Evolutionary conservation across 2,113 vertebrate genomes (phyloP).

Genomic region (Zosterops borbonicus): DNA sequence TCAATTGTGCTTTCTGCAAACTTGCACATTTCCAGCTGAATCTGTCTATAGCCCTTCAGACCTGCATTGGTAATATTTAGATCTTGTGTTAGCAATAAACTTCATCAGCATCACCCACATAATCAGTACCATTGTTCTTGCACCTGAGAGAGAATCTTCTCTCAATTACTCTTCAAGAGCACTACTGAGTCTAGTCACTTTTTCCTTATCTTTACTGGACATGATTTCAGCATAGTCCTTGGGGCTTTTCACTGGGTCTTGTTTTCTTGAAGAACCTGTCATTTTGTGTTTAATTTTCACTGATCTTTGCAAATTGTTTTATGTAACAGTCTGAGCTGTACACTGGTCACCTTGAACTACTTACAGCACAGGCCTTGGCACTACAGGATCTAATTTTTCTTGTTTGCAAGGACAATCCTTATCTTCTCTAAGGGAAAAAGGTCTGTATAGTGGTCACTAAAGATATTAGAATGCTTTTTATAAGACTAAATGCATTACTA

Average conservation of each 20-base stretch:
- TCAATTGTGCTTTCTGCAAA: not conserved
- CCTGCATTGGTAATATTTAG: not conserved
- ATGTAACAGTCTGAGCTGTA: slow-evolving; percentile 5
- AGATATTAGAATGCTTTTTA: slow-evolving; percentile 28
- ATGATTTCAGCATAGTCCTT: not conserved
- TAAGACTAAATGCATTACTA: not conserved
- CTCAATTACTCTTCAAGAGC: not conserved
- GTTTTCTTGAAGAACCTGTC: not conserved
- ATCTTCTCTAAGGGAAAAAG: slow-evolving; percentile 4
- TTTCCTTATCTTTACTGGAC: not conserved
- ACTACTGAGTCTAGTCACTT: not conserved
- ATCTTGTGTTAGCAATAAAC: not conserved
- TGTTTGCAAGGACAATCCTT: slow-evolving; percentile 39
- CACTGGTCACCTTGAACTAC: slow-evolving; percentile 43
- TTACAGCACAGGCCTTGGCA: slow-evolving; percentile 24
- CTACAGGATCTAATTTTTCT: slow-evolving; percentile 39
- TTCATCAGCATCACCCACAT: too few species aligned
- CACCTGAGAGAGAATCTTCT: not conserved
- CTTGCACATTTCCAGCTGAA: not conserved
- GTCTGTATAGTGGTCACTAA: not conserved
- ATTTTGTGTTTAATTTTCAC: slow-evolving; percentile 11
- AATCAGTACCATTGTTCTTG: not conserved
- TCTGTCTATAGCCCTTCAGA: not conserved
- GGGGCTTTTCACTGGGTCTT: not conserved
- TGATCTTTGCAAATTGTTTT: slow-evolving; percentile 32